Conservation (phyloP, 2,888 invertebrate genomes). For the Pycnomerus fuliginosus region DNA sequence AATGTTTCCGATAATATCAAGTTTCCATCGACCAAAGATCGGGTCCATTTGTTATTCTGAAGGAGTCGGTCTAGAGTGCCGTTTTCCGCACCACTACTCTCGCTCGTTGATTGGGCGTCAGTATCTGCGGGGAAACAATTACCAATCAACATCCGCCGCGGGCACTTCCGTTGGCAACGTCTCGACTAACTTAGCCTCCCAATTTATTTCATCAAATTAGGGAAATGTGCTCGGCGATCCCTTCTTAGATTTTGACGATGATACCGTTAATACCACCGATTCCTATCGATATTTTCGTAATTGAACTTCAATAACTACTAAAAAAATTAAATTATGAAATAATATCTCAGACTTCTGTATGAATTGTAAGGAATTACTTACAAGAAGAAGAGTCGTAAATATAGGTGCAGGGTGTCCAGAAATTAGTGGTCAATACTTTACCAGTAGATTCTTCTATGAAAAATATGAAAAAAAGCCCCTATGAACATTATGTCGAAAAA, state of each 20-base stretch:
- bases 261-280: conserved; percentile 38
- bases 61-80: conserved; percentile 47
- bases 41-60: conserved; percentile 53
- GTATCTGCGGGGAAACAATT: conserved; percentile 49
- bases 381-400: no score
- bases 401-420: no score
- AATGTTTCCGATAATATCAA: conserved; percentile 15
- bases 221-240: conserved; percentile 44
- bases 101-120: conserved; percentile 51
- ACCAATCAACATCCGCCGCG: conserved; percentile 44
- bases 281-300: no score
- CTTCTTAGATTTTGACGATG: conserved; percentile 39
- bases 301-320: no score
- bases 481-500: no score
- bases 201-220: conserved; percentile 48
- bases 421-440: no score
- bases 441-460: no score
- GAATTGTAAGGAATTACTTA: no score
- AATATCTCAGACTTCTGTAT: no score
- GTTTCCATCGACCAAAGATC: conserved; percentile 14
- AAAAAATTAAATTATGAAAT: no score
- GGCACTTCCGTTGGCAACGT: conserved; percentile 31
- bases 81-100: conserved; percentile 52
- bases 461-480: no score
- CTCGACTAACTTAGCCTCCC: conserved; percentile 29